Conservation (phyloP, 2,797 vertebrate genomes). For the Parambassis ranga region DNA sequence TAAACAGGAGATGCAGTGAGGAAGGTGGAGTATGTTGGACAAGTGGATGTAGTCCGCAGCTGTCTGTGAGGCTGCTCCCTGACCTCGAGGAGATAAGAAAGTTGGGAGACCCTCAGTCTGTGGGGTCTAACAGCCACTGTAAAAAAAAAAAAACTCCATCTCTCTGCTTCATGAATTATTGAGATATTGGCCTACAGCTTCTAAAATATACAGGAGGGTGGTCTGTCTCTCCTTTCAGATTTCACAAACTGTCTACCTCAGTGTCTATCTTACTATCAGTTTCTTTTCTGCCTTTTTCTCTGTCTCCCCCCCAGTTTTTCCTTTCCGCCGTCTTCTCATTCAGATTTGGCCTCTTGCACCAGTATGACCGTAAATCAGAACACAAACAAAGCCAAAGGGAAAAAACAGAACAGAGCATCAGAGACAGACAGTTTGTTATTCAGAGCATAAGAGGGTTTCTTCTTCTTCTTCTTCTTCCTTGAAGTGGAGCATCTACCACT, state of each 20-base stretch:
- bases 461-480: slow-evolving; percentile 46
- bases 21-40: slow-evolving; percentile 64
- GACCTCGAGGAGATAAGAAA: slow-evolving; percentile 72
- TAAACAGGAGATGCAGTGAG: slow-evolving; percentile 69
- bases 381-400: slow-evolving; percentile 47
- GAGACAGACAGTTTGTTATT: slow-evolving; percentile 65
- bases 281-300: slow-evolving; percentile 6
- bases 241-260: slow-evolving; percentile 65
- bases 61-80: slow-evolving; percentile 68
- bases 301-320: not conserved
- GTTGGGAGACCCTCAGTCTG: slow-evolving; percentile 72
- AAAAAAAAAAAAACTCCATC: slow-evolving; percentile 62
- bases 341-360: slow-evolving; percentile 39
- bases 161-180: slow-evolving; percentile 87
- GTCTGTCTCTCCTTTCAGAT: slow-evolving; percentile 66
- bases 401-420: slow-evolving; percentile 10
- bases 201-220: slow-evolving; percentile 81
- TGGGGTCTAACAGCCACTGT: slow-evolving; percentile 65
- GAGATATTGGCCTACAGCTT: slow-evolving; percentile 86
- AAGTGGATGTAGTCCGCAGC: slow-evolving; percentile 69
- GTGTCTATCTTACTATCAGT: slow-evolving; percentile 57
- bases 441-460: slow-evolving; percentile 55
- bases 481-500: slow-evolving; percentile 57
- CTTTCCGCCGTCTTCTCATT: slow-evolving; percentile 10
- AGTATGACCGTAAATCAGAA: slow-evolving; percentile 57